Conservation (phyloP, 2,888 invertebrate species). For the Pristionchus arcanus region DNA sequence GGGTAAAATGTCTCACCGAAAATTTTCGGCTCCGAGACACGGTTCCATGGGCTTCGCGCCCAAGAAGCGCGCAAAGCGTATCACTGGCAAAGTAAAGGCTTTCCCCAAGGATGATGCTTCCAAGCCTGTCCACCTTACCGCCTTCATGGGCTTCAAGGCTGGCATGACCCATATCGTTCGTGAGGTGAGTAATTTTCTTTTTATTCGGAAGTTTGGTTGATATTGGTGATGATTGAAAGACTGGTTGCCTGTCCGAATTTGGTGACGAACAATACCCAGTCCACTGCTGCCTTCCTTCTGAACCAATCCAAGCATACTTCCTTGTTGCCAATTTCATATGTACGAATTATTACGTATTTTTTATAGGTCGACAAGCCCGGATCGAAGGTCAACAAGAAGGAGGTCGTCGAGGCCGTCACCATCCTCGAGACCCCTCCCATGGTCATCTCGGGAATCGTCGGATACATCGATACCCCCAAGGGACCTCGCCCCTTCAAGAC, state of each 20-base stretch:
- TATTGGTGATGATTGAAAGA: conserved; percentile 88
- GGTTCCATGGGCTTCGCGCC: conserved; percentile 99
- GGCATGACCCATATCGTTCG: conserved; percentile 99
- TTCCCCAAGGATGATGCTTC: conserved; percentile 97
- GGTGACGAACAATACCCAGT: conserved; percentile 53
- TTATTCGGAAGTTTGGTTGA: not conserved
- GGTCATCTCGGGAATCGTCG: conserved; percentile 95
- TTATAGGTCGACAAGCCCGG: conserved; percentile 78
- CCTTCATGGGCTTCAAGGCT: conserved; percentile 98
- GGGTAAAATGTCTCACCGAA: conserved; percentile 90
- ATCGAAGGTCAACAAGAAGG: conserved; percentile 98
- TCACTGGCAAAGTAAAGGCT: conserved; percentile 99
- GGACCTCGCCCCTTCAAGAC: conserved; percentile 95
- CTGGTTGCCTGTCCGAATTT: conserved; percentile 84
- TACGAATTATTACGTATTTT: not conserved
- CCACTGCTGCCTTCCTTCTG: conserved; percentile 59
- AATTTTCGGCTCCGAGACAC: conserved; percentile 99
- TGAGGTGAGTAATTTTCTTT: conserved; percentile 84
- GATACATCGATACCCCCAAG: conserved; percentile 98
- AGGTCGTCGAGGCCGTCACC: conserved; percentile 98
- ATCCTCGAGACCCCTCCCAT: conserved; percentile 98
- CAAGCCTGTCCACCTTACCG: conserved; percentile 94
- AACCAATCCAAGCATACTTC: not conserved
- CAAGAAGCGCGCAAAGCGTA: conserved; percentile 95
- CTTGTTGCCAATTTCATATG: no score